Percentiles rank a stretch among this genome's conserved stretches.
Evolutionary conservation across 2,797 vertebrate genomes (phyloP).

Genomic region (Sarcophilus harrisii): DNA sequence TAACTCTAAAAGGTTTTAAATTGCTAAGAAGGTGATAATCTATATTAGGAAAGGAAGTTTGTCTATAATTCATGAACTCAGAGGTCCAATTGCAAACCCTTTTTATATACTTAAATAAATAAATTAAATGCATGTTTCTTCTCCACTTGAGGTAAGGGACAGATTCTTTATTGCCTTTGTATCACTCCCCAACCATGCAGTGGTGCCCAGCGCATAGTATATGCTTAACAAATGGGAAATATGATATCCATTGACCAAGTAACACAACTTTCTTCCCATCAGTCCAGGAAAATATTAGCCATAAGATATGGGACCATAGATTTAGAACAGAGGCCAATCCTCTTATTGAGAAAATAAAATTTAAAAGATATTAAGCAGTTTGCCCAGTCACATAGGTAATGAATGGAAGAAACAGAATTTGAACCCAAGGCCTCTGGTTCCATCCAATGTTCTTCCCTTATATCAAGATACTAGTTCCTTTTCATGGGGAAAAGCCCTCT

Average conservation of each 20-base stretch:
- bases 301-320: not conserved
- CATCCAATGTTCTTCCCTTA: not conserved
- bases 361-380: not conserved
- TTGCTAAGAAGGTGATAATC: not conserved
- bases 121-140: not conserved
- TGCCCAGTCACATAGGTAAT: not conserved
- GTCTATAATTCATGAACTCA: not conserved
- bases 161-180: not conserved
- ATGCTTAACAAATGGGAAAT: not conserved
- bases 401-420: not conserved
- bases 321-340: not conserved
- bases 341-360: not conserved
- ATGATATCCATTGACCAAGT: not conserved
- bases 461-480: not conserved
- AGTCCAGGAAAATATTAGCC: not conserved
- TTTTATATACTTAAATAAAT: not conserved
- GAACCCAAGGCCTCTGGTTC: not conserved
- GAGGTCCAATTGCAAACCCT: not conserved
- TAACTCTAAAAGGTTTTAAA: not conserved
- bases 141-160: not conserved
- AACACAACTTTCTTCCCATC: not conserved
- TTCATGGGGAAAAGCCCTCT: not conserved
- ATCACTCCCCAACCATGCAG: not conserved
- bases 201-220: not conserved
- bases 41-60: not conserved